Percentiles rank a stretch among this genome's conserved stretches.
Conservation (phyloP, 2,888 invertebrate genomes). For the Silvanus unidentatus region DNA sequence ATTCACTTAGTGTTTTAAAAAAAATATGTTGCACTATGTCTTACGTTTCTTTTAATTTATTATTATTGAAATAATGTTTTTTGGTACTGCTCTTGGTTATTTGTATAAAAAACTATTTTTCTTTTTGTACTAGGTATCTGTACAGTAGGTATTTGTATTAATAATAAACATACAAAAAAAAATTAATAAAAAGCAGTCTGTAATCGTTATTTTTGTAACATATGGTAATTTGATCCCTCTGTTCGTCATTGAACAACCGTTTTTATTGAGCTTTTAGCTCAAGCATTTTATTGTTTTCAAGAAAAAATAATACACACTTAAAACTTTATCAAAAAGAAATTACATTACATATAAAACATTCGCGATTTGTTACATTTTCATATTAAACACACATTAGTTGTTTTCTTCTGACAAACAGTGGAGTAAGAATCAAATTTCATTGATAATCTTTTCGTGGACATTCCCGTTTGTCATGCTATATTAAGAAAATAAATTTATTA, state of each 20-base stretch:
- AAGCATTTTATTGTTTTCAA: conserved; percentile 36
- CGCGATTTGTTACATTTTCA: no score
- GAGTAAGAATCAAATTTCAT: conserved; percentile 16
- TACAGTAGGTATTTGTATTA: conserved; percentile 33
- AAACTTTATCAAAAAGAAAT: conserved; percentile 6
- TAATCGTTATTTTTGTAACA: conserved; percentile 41
- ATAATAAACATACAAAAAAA: conserved; percentile 18
- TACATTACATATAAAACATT: no score
- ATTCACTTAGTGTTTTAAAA: conserved; percentile 5
- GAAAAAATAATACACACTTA: no score
- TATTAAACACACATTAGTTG: no score
- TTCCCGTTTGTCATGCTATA: conserved; percentile 46
- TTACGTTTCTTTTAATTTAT: conserved; percentile 24
- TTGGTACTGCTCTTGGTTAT: conserved; percentile 12
- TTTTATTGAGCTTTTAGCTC: conserved; percentile 29
- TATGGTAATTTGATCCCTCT: conserved; percentile 38
- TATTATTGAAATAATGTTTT: conserved; percentile 9
- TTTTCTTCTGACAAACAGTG: conserved; percentile 30
- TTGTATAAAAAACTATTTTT: conserved; percentile 29
- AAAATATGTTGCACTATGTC: conserved; percentile 17
- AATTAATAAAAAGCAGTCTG: conserved; percentile 16
- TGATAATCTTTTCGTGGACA: conserved; percentile 36
- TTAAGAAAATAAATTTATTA: conserved; percentile 46
- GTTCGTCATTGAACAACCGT: conserved; percentile 38
- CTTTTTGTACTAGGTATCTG: conserved; percentile 28